A percentile compares a stretch with the other conserved stretches of the same genome.
These are phyloP conservation scores for Pteropus rufus DNA, from an alignment of 2,797 vertebrate species.

Conservation along the genomic window DNA sequence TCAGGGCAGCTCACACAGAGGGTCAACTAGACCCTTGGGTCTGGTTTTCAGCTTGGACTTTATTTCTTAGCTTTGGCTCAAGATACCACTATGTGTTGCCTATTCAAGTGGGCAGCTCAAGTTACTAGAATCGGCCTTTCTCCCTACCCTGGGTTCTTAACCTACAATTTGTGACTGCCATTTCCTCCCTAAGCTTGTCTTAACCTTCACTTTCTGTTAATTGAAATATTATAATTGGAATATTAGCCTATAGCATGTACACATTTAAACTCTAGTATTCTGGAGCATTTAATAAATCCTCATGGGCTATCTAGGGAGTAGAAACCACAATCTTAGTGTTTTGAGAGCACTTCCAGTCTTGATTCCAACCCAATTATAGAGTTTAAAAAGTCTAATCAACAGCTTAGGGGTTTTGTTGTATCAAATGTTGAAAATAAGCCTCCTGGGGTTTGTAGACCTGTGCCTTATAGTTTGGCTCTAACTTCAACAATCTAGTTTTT, in stretches of 20 bases:
- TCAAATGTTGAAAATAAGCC: background rate
- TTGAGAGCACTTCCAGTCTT: background rate
- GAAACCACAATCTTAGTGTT: background rate
- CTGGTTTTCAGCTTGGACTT: background rate
- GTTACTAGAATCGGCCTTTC: background rate
- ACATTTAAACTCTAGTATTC: background rate
- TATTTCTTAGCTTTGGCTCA: background rate
- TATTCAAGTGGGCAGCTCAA: background rate
- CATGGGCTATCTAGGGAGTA: background rate
- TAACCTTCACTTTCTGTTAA: background rate
- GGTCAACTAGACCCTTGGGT: background rate
- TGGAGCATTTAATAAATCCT: background rate
- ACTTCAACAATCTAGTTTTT: background rate
- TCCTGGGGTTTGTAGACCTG: background rate
- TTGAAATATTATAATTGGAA: background rate
- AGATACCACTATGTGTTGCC: background rate
- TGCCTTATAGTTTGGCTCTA: background rate
- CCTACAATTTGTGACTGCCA: background rate
- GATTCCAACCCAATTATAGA: background rate
- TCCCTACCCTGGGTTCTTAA: background rate
- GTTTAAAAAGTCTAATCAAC: background rate
- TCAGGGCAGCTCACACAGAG: background rate
- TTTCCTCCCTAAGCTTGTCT: background rate
- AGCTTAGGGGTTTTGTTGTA: background rate
- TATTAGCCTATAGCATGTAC: background rate